A percentile compares a stretch with the other conserved stretches of the same genome.
phyloP scores from a whole-genome alignment of 2,888 invertebrate species.

The Lagria hirta region DNA sequence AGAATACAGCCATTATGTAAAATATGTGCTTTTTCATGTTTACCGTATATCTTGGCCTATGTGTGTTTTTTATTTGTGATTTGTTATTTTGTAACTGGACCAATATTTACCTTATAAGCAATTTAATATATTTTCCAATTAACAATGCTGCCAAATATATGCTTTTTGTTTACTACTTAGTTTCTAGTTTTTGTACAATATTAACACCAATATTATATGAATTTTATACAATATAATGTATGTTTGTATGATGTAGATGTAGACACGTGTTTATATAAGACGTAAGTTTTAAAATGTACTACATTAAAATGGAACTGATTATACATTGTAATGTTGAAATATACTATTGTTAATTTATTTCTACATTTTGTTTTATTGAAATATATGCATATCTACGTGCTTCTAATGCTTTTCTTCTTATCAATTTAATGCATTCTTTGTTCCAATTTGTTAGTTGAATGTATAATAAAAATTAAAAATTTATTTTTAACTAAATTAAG shows the following conservation, averaged over 20 bases:
- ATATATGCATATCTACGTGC: too few species aligned
- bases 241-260: constrained; percentile 47
- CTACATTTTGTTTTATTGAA: constrained; percentile 12
- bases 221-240: constrained; percentile 40
- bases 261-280: constrained; percentile 39
- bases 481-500: too few species aligned
- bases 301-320: constrained; percentile 47
- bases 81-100: constrained; percentile 31
- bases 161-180: constrained; percentile 31
- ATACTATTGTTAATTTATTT: constrained; percentile 46
- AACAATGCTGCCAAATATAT: constrained; percentile 24
- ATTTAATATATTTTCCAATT: constrained; percentile 18
- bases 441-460: too few species aligned
- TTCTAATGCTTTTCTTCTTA: too few species aligned
- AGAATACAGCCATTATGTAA: constrained; percentile 2
- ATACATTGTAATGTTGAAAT: constrained; percentile 50
- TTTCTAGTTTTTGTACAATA: constrained; percentile 34
- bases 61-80: constrained; percentile 27
- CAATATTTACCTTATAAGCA: constrained; percentile 26
- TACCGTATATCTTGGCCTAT: constrained; percentile 18
- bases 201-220: constrained; percentile 37
- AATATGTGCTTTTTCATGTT: constrained; percentile 7
- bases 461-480: too few species aligned
- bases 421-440: too few species aligned
- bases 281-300: constrained; percentile 33